These are phyloP conservation scores for Peromyscus maniculatus DNA, from an alignment of 2,113 vertebrate species.

Conservation along the genomic window DNA sequence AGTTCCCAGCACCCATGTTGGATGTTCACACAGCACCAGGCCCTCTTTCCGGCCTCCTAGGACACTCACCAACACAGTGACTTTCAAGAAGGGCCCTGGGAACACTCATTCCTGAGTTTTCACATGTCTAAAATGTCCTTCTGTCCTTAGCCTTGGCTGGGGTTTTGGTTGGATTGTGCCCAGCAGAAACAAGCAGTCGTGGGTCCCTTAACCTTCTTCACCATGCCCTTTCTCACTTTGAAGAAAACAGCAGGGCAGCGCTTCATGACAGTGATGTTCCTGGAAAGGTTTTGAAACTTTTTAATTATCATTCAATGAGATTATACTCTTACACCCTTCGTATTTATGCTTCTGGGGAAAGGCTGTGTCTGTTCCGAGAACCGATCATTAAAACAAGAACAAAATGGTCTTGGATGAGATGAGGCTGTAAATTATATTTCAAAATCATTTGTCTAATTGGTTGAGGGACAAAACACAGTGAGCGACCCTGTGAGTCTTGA, in stretches of 20 bases:
- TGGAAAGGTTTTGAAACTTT: constrained; percentile 24
- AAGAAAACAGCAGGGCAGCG: neutral
- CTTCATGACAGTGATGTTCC: neutral
- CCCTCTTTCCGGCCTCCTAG: neutral
- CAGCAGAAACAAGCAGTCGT: neutral
- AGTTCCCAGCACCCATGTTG: neutral
- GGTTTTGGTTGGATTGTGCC: neutral
- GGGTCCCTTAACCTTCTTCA: neutral
- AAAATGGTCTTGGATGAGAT: constrained; percentile 53
- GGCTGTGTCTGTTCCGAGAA: constrained; percentile 47
- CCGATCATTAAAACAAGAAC: constrained; percentile 59
- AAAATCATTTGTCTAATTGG: constrained; percentile 61
- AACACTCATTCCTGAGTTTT: constrained; percentile 9
- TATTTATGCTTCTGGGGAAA: constrained; percentile 30
- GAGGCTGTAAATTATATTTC: constrained; percentile 51
- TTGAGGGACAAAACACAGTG: constrained; percentile 50
- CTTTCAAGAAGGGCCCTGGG: neutral
- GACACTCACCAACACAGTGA: neutral
- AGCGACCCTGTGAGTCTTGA: constrained; percentile 41
- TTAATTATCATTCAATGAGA: constrained; percentile 18
- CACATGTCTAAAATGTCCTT: neutral
- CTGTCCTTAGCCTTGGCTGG: neutral
- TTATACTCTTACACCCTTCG: neutral
- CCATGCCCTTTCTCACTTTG: neutral
- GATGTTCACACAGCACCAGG: neutral